phyloP scores from a whole-genome alignment of 2,113 vertebrate genomes.

The Bambusicola thoracicus region DNA sequence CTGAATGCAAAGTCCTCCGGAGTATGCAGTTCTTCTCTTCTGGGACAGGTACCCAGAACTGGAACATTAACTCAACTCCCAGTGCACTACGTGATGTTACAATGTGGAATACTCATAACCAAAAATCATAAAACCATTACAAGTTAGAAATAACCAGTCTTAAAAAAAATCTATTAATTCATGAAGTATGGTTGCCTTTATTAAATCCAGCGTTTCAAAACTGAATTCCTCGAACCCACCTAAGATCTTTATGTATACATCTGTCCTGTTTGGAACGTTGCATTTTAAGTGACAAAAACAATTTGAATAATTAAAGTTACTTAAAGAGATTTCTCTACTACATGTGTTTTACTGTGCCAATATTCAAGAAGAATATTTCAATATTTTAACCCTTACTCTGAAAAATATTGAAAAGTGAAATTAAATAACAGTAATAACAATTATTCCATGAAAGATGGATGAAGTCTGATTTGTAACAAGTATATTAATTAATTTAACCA shows the following conservation, averaged over 20 bases:
- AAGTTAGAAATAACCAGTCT: slow-evolving; percentile 1
- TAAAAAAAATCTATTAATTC: not conserved
- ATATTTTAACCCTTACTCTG: not conserved
- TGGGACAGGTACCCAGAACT: too few relatives aligned
- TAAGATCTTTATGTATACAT: not conserved
- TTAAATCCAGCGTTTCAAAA: not conserved
- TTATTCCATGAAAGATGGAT: not conserved
- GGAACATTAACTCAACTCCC: too few relatives aligned
- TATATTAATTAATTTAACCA: not conserved
- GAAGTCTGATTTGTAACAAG: not conserved
- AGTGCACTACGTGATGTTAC: too few relatives aligned
- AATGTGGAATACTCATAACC: too few relatives aligned
- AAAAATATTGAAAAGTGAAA: not conserved
- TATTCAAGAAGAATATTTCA: not conserved
- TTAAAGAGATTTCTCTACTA: not conserved
- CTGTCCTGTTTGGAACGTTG: not conserved
- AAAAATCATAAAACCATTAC: too few relatives aligned
- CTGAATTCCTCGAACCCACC: not conserved
- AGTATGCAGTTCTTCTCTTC: too few relatives aligned
- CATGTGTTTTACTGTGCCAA: not conserved
- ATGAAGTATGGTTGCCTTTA: not conserved
- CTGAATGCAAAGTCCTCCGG: too few relatives aligned
- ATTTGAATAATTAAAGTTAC: not conserved
- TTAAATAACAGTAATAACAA: not conserved
- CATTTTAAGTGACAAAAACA: not conserved